Evolutionary conservation across 2,113 vertebrate species (phyloP).

Genomic region (Grammomys surdaster): DNA sequence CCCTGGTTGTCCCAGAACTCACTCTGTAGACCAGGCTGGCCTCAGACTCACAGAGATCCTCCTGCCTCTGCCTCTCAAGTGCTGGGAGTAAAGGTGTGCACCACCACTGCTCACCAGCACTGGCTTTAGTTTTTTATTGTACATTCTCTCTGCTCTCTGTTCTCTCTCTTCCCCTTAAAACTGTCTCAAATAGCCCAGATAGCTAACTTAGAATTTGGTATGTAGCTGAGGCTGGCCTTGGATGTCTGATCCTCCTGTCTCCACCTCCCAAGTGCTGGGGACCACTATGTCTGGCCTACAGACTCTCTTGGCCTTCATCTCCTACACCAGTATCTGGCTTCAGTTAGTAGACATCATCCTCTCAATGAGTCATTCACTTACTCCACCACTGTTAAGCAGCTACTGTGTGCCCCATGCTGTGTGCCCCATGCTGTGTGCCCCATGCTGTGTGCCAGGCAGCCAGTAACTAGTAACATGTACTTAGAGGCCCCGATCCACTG

Average conservation of each 20-base stretch:
- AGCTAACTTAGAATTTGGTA: neutral
- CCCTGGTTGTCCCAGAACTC: neutral
- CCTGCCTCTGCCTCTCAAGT: neutral
- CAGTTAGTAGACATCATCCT: neutral
- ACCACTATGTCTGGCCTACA: neutral
- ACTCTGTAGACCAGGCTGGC: neutral
- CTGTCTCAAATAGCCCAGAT: neutral
- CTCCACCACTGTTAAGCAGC: neutral
- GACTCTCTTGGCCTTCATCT: neutral
- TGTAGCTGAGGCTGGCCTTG: neutral
- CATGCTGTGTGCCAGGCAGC: neutral
- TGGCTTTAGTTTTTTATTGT: neutral
- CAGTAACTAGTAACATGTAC: neutral
- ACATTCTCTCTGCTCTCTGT: neutral
- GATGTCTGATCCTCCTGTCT: neutral
- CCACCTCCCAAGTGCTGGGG: neutral
- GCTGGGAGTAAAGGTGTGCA: neutral
- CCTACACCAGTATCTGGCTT: neutral
- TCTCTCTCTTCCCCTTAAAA: neutral
- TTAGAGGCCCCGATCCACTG: accelerated
- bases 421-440: neutral
- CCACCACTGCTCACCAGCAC: neutral
- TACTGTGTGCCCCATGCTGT: neutral
- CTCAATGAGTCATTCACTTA: neutral
- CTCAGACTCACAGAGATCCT: neutral